Conservation (phyloP, 1,140 invertebrate genomes). For the Drosophila cardini region DNA sequence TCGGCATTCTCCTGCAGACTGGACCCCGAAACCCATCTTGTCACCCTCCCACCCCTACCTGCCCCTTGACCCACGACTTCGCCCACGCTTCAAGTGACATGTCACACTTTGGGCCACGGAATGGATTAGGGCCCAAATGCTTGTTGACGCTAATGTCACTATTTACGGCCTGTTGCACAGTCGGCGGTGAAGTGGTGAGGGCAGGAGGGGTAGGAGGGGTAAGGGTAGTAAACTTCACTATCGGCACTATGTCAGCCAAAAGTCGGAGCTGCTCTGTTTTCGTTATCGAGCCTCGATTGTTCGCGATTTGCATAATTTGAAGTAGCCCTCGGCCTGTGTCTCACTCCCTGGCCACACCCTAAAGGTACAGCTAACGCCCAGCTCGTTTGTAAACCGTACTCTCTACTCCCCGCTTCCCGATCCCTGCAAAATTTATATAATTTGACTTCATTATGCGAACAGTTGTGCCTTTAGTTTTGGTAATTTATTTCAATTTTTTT, state of each 20-base stretch:
- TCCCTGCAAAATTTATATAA: conserved; percentile 49
- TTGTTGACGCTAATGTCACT: conserved; percentile 75
- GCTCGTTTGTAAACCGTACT: conserved; percentile 54
- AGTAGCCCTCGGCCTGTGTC: conserved; percentile 33
- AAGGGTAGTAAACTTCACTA: neutral
- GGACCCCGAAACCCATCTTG: neutral
- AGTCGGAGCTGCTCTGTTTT: conserved; percentile 5
- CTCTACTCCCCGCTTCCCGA: neutral
- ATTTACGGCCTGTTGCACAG: conserved; percentile 65
- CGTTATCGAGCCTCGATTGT: conserved; percentile 33
- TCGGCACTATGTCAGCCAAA: neutral
- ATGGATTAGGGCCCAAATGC: conserved; percentile 61
- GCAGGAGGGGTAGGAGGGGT: no score
- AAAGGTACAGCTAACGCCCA: conserved; percentile 52
- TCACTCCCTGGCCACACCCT: conserved; percentile 46
- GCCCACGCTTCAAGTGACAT: conserved; percentile 32
- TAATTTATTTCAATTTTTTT: conserved; percentile 84
- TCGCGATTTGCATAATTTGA: conserved; percentile 75
- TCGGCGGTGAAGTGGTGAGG: conserved; percentile 10
- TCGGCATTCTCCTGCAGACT: conserved; percentile 24
- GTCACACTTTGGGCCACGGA: conserved; percentile 55
- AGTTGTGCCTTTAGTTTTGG: conserved; percentile 84
- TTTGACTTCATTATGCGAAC: conserved; percentile 84
- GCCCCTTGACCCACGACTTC: neutral
- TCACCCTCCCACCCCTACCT: neutral